These are phyloP conservation scores for Ceriagrion tenellum DNA, from an alignment of 2,888 invertebrate species.

Conservation along the genomic window DNA sequence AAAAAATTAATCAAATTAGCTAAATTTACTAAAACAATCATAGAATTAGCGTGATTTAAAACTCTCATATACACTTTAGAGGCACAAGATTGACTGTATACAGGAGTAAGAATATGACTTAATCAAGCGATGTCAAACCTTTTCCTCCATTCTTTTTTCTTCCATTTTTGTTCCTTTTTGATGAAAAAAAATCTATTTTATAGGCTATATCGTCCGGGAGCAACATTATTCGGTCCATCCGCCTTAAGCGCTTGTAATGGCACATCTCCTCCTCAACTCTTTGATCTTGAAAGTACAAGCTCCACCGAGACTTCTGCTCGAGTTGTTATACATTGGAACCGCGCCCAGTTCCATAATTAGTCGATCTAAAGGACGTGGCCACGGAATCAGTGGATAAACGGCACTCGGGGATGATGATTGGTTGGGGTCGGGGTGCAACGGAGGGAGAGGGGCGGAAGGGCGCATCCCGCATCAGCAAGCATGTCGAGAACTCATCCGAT, in stretches of 20 bases:
- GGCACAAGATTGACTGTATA: no score
- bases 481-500: neutral
- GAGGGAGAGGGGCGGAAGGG: neutral
- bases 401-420: neutral
- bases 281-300: neutral
- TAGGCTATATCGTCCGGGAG: neutral
- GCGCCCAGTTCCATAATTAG: neutral
- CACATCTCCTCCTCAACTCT: neutral
- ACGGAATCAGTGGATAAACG: neutral
- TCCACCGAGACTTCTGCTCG: neutral
- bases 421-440: no score
- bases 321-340: neutral
- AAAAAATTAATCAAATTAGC: no score
- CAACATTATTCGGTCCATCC: neutral
- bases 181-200: no score
- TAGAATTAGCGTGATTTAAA: no score
- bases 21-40: no score
- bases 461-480: neutral
- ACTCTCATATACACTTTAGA: no score
- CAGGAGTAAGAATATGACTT: no score
- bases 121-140: no score
- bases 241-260: neutral
- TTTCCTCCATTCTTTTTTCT: no score
- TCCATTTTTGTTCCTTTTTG: no score
- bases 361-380: neutral